Evolutionary conservation across 2,888 invertebrate genomes (phyloP), one percentile per base, ranked within the genome.

Genomic region (Eurytoma adleriae): DNA sequence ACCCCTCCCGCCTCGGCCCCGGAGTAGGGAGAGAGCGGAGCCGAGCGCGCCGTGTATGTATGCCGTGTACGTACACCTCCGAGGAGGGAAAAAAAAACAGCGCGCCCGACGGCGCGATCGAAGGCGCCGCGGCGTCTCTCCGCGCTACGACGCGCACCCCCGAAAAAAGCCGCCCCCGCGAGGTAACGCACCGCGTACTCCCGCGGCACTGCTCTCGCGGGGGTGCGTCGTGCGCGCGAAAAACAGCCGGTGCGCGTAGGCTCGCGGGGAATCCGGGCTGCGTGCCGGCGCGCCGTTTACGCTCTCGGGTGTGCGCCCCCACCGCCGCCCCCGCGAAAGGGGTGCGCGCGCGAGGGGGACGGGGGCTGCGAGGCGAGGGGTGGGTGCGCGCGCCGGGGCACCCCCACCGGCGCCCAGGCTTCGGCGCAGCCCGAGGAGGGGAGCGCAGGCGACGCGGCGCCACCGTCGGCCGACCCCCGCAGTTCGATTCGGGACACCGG

Each of bases 401-500:
- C n/a, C 30, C 62, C 62, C 62, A 24, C 24, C 13, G 70, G 12
- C 30, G 40, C 16, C 18, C 5, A 5, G 20, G 24, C 30, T 27
- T 16, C 30, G 20, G 18, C 27, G 13, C 59, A 16, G 14, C 48
- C 14, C 59, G 40, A 50, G 68, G 16, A 20, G 40, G 78, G n/a
- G 70, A 13, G 30, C 12, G 40, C 72, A 70, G 61, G 79, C 82
- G 79, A 83, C 84, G 88, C 83, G 90, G 90, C 90, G 90, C 90
- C 90, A 90, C 90, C 81, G 87, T 89, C 90, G 89, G 83, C 79
- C 84, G 85, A 85, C 86, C 87, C 87, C 88, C 85, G 68, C 90
- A 90, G 90, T 90, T 90, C 90, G 90, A 90, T 90, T 87, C 86
- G 85, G 87, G 89, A 88, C 90, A 90, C 90, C 90, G 90, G 90